phyloP scores from a whole-genome alignment of 2,797 vertebrate species.

The Myripristis jacobus region DNA sequence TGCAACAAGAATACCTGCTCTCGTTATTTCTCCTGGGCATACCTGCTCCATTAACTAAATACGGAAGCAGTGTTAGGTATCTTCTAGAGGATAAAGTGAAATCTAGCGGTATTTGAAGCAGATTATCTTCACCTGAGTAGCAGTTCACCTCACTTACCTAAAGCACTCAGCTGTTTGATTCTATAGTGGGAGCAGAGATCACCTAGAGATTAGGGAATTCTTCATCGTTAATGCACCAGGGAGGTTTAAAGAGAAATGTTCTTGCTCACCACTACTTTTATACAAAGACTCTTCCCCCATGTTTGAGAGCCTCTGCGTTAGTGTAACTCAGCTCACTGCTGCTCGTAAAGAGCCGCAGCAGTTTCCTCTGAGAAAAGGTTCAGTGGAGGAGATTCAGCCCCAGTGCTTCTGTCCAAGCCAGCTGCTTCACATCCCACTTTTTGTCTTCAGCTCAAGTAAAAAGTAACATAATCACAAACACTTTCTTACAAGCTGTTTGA shows the following conservation, averaged over 20 bases:
- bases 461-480: no score
- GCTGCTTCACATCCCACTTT: no score
- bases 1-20: constrained; percentile 32
- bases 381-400: constrained; percentile 9
- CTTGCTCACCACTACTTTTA: constrained; percentile 24
- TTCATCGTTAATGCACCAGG: constrained; percentile 40
- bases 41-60: constrained; percentile 65
- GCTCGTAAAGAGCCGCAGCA: constrained; percentile 13
- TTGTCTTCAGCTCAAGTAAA: no score
- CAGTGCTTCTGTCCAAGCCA: constrained; percentile 22
- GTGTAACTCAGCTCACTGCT: constrained; percentile 1
- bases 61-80: constrained; percentile 46
- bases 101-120: constrained; percentile 72
- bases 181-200: constrained; percentile 43
- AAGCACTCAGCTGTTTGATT: constrained; percentile 48
- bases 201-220: constrained; percentile 51
- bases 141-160: constrained; percentile 55
- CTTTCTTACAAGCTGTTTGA: no score
- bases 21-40: constrained; percentile 36
- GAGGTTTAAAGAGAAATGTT: constrained; percentile 31
- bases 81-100: constrained; percentile 57
- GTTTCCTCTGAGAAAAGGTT: constrained; percentile 3
- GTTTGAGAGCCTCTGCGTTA: constrained; percentile 12
- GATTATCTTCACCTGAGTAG: constrained; percentile 70
- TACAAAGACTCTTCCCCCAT: neutral